phyloP scores from a whole-genome alignment of 37 sponge, comb jelly and placozoan genomes.

The Lycopodina hypogea region DNA sequence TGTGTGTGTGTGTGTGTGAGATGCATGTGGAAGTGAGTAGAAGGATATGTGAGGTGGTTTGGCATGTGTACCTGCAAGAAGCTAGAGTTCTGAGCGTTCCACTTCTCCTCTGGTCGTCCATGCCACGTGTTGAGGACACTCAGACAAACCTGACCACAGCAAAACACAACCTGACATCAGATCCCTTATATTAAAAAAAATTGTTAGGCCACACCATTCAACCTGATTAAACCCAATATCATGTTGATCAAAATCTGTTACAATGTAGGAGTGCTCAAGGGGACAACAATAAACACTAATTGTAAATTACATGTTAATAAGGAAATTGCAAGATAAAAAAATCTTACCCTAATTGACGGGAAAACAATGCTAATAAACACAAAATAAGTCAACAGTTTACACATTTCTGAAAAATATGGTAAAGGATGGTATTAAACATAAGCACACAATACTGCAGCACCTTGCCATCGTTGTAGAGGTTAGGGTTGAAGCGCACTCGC shows the following conservation, averaged over 20 bases:
- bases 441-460: no score
- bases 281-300: no score
- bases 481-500: slow-evolving; percentile 89
- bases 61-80: slow-evolving; percentile 65
- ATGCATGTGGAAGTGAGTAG: background rate
- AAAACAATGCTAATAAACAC: no score
- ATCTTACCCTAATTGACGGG: no score
- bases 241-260: background rate
- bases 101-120: slow-evolving; percentile 91
- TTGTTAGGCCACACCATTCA: background rate
- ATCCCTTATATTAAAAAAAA: background rate
- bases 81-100: slow-evolving; percentile 83
- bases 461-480: slow-evolving; percentile 93
- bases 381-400: no score
- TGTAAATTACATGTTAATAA: no score
- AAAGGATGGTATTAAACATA: no score
- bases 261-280: no score
- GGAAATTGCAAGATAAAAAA: no score
- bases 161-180: no score
- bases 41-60: background rate
- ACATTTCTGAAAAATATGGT: no score
- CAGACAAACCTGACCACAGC: slow-evolving; percentile 73
- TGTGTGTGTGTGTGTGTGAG: slow-evolving; percentile 8
- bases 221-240: background rate
- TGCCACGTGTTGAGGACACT: slow-evolving; percentile 93